phyloP scores from a whole-genome alignment of 2,113 vertebrate species.

The Bostrychus sinensis region DNA sequence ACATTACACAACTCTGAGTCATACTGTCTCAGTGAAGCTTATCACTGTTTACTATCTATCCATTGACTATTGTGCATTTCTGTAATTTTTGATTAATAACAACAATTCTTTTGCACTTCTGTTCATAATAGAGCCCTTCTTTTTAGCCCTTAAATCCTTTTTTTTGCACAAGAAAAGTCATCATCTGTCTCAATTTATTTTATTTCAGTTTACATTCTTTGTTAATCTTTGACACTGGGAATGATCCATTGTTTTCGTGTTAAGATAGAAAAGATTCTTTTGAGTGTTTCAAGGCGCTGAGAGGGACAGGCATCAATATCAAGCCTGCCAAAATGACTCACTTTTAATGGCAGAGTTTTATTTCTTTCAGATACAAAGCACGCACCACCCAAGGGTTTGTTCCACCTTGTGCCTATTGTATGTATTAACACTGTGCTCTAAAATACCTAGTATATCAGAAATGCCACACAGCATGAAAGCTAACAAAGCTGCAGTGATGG shows the following conservation, averaged over 20 bases:
- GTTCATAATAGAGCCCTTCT: too few relatives aligned
- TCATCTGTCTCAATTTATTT: background rate
- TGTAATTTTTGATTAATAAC: too few relatives aligned
- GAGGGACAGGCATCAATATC: background rate
- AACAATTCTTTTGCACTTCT: too few relatives aligned
- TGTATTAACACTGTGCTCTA: background rate
- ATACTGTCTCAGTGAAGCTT: background rate
- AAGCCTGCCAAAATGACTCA: slow-evolving; percentile 16
- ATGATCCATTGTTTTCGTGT: background rate
- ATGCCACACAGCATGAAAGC: background rate
- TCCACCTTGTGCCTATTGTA: slow-evolving; percentile 1
- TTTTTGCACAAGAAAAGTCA: background rate
- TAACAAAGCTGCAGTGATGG: background rate
- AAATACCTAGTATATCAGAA: background rate
- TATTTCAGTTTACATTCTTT: background rate
- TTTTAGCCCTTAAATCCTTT: too few relatives aligned
- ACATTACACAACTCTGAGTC: slow-evolving; percentile 32
- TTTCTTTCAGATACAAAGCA: background rate
- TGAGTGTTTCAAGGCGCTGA: background rate
- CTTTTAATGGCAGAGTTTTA: slow-evolving; percentile 5
- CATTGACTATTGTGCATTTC: background rate
- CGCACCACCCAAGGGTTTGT: background rate
- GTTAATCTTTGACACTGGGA: background rate
- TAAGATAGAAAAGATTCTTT: background rate
- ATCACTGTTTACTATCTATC: background rate